Evolutionary conservation across 2,113 vertebrate species (phyloP).

Genomic region (Gnathonemus echidnorhynchus): DNA sequence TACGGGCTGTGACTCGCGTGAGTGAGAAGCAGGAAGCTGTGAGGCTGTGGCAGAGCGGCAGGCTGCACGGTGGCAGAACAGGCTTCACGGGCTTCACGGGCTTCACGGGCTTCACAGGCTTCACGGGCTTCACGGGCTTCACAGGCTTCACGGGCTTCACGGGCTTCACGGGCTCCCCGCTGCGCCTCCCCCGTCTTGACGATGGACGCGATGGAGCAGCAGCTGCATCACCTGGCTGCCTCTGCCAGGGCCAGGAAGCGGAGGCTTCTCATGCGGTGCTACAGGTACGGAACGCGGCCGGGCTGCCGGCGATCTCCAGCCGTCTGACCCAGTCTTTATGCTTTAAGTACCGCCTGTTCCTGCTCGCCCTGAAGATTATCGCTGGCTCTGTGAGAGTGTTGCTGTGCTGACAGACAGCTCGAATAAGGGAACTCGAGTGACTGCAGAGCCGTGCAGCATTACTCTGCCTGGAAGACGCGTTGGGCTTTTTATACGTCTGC

Average conservation of each 20-base stretch:
- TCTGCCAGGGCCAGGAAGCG: background rate
- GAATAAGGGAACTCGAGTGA: background rate
- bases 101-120: no score
- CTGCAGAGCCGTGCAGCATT: background rate
- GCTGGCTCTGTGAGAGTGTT: background rate
- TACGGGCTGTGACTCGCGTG: background rate
- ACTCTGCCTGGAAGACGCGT: background rate
- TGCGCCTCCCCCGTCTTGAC: background rate
- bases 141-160: no score
- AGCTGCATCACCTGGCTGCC: background rate
- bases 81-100: no score
- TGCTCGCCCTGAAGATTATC: background rate
- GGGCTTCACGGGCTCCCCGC: background rate
- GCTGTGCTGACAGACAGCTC: background rate
- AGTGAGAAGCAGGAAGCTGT: background rate
- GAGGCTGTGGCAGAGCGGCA: background rate
- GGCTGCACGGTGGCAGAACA: background rate
- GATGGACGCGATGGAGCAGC: background rate
- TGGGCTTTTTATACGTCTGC: background rate
- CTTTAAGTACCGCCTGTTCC: background rate
- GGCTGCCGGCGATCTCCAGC: background rate
- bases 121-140: no score
- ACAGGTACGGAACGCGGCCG: background rate
- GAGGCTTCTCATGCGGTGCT: conserved; percentile 2
- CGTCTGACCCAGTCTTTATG: background rate